A percentile compares a stretch with the other conserved stretches of the same genome.
Conservation (phyloP, 2,888 invertebrate species). For the Sylvicola cinctus region DNA sequence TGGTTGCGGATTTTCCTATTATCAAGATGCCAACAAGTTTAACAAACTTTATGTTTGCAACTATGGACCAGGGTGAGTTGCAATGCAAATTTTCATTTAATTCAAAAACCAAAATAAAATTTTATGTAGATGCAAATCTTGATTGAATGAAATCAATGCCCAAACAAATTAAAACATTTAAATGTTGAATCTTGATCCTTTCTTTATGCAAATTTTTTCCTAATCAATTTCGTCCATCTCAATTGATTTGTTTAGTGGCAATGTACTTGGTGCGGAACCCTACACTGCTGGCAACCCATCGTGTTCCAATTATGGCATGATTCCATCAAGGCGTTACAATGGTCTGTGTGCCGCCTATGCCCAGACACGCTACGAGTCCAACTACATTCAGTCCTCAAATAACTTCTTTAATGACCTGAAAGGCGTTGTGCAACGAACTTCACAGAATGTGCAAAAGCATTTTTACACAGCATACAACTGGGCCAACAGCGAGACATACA, state of each 20-base stretch:
- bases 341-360: slow-evolving; percentile 40
- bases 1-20: slow-evolving; percentile 74
- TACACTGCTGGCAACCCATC: slow-evolving; percentile 56
- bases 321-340: slow-evolving; percentile 47
- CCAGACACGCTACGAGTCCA: no score
- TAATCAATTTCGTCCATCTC: not conserved
- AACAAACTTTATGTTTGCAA: slow-evolving; percentile 71
- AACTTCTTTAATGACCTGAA: slow-evolving; percentile 6
- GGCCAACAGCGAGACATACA: no score
- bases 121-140: not conserved
- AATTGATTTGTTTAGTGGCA: slow-evolving; percentile 35
- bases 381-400: slow-evolving; percentile 9
- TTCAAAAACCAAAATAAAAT: slow-evolving; percentile 4
- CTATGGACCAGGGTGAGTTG: slow-evolving; percentile 51
- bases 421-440: no score
- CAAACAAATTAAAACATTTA: not conserved
- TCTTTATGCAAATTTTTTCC: slow-evolving; percentile 6
- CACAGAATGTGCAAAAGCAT: no score
- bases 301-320: slow-evolving; percentile 46
- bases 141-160: not conserved
- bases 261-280: slow-evolving; percentile 52
- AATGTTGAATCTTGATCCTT: no score
- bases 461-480: no score
- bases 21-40: slow-evolving; percentile 55
- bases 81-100: slow-evolving; percentile 5